Base-by-base conservation (phyloP, 2,797 vertebrate species). In the Graptemys geographica region DNA sequence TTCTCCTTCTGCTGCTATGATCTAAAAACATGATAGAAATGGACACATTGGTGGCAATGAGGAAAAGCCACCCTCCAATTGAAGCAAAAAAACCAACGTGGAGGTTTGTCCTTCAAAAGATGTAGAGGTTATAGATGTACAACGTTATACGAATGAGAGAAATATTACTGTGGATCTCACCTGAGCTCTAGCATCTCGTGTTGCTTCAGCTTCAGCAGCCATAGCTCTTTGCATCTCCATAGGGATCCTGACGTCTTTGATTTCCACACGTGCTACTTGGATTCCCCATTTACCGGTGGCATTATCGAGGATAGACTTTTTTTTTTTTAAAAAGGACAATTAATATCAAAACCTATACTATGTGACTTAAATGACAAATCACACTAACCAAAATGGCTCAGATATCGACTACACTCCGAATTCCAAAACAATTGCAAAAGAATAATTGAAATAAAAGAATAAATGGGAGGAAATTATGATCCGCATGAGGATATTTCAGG, bases 1-100 rank as follows among this genome's bases (percentile, higher is more conserved):
- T 95, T 99, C 99, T 27, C 98, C 99, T 90, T 98, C 98, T 1
- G 99, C 98, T 21, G 97, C 93, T 13, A 99, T 98, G 81, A 98
- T 89, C 98, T 99, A 85, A 37, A 80, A 84, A 27, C 7, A 81
- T 8, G 25, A 91, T 4, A 57, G 55, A 90, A 94, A 95, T 3
- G 5, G 51, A 3, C 9, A 59, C 0, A 0, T 16, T 89, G 27
- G 1, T 19, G 11, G 5, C 5, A 53, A 59, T 3, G 6, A 23
- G 19, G n/a, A 65, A 95, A 90, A 89, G 11, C 1, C 72, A 81
- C 12, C 11, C 83, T 94, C 53, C 62, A 21, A n/a, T 16, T 0
- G 4, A 83, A 16, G 9, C 83, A n/a, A 25, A 3, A 62, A 96
- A 83, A 1, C 28, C 59, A 18, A 4, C 3, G 1, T 21, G 6